Evolutionary conservation across 2,113 vertebrate species (phyloP), one percentile per base, ranked within the genome.

Genomic region (Columbina picui): DNA sequence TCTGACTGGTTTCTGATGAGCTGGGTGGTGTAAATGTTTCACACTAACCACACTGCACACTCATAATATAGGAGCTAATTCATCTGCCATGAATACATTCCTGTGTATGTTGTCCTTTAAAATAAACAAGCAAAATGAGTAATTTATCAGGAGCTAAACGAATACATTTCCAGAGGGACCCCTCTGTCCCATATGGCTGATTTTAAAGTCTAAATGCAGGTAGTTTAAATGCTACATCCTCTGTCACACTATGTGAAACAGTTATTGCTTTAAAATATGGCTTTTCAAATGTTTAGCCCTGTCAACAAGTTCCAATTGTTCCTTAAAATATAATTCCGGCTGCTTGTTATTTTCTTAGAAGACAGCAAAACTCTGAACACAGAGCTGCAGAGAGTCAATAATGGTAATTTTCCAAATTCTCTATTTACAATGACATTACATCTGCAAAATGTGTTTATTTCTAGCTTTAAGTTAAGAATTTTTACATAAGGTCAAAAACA

Each of bases 51-150:
- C 94, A 92, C 60, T 49, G 90, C 68, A 89, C 1, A 3, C 76
- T 92, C 83, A 92, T 94, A 94, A 88, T 88, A 96, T 85, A 96
- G 94, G 85, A 96, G 93, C 92, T 92, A 96, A 97, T 97, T 97
- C 96, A 97, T 95, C 68, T 96, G 83, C 95, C 43, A 89, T 96
- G 95, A 97, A 97, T 97, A 92, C 85, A 56, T 94, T 88, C 53
- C 92, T 96, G 85, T 96, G 80, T 96, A 86, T 50, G 90, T 60
- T 94, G 56, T 90, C 69, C 73, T 95, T 96, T 90, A 92, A 93
- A 92, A 94, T 93, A 97, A 97, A 93, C 85, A 96, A 90, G 92
- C 52, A 94, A 93, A 94, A 84, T 60, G 93, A 94, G 90, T 88
- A 93, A 94, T 96, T 94, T 93, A 96, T 96, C 75, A 69, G 67